Percentiles rank a stretch among this genome's conserved stretches.
phyloP scores from a whole-genome alignment of 1,140 invertebrate species.

The Araneus ventricosus region DNA sequence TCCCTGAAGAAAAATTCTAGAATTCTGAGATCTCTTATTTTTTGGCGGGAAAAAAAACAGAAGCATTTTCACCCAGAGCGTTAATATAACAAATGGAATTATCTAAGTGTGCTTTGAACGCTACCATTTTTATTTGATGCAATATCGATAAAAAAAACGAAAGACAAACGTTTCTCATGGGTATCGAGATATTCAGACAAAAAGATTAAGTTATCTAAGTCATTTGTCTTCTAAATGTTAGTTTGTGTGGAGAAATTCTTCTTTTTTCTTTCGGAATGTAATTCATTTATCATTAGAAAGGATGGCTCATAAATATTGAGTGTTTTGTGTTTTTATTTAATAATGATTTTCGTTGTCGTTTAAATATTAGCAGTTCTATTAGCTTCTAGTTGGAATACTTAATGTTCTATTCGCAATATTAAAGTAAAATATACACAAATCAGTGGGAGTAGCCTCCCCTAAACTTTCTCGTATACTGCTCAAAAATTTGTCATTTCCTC shows the following conservation, averaged over 20 bases:
- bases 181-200: not conserved
- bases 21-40: not conserved
- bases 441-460: no score
- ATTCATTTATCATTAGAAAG: no score
- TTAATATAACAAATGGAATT: slow-evolving; percentile 4
- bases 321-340: no score
- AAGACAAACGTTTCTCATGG: not conserved
- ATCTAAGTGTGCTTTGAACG: not conserved
- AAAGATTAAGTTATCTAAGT: not conserved
- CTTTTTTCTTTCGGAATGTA: not conserved
- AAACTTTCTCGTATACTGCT: no score
- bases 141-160: not conserved
- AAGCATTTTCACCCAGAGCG: not conserved
- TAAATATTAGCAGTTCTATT: no score
- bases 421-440: no score
- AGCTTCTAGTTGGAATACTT: no score
- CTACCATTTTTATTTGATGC: not conserved
- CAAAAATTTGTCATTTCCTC: no score
- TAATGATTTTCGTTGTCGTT: no score
- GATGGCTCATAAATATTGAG: no score
- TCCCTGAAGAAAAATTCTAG: slow-evolving; percentile 4
- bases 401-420: no score
- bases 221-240: not conserved
- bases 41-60: not conserved
- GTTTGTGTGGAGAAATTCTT: not conserved